Evolutionary conservation across 2,113 vertebrate species (phyloP).

Genomic region (Toxotes chatareus): DNA sequence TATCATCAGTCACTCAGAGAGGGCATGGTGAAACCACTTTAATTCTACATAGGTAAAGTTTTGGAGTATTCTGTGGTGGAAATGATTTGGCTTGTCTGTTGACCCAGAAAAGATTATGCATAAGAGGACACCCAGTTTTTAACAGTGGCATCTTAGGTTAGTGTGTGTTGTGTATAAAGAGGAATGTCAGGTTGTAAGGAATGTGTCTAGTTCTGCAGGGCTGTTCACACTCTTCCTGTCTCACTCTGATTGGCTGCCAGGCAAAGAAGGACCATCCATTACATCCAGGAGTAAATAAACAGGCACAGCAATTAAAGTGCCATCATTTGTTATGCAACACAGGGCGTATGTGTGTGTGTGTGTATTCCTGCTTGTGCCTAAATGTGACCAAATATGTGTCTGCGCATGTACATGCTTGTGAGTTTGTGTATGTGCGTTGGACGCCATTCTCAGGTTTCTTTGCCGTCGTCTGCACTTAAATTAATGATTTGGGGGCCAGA

Average conservation of each 20-base stretch:
- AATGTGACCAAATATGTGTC: constrained; percentile 41
- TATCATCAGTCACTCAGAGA: constrained; percentile 90
- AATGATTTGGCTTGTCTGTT: neutral
- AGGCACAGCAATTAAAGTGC: constrained; percentile 80
- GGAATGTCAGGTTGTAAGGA: constrained; percentile 39
- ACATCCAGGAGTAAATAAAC: constrained; percentile 83
- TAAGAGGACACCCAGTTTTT: neutral
- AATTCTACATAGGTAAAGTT: constrained; percentile 60
- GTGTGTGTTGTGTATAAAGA: constrained; percentile 12
- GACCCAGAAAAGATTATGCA: neutral
- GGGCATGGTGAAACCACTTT: constrained; percentile 73
- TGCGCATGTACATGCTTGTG: constrained; percentile 19
- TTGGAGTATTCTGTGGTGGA: neutral
- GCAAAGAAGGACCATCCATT: constrained; percentile 77
- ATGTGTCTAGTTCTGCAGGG: constrained; percentile 53
- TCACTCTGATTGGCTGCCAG: constrained; percentile 73
- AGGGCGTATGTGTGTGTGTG: constrained; percentile 26
- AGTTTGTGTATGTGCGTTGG: constrained; percentile 32
- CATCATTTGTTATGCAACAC: constrained; percentile 84
- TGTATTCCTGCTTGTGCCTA: constrained; percentile 29
- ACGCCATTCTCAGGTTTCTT: constrained; percentile 78
- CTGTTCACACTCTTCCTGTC: constrained; percentile 64
- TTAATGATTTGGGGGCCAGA: constrained; percentile 82
- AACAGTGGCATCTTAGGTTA: neutral
- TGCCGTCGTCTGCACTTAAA: constrained; percentile 77